Evolutionary conservation across 2,888 invertebrate genomes (phyloP), one percentile per base, ranked within the genome.

Genomic region (Fissipunctia ypsillon): DNA sequence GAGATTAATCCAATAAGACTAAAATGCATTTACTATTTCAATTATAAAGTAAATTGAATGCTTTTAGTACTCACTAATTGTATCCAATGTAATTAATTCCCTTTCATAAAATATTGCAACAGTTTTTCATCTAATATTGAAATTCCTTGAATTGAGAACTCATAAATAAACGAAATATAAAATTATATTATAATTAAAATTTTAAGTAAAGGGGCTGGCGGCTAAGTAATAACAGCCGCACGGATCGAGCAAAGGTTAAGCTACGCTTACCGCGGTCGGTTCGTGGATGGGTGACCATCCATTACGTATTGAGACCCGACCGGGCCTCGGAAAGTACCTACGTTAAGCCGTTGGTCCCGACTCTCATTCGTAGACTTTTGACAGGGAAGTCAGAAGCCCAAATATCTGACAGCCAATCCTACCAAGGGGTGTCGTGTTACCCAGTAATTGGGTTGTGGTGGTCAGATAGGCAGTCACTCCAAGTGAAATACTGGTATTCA

Each of bases 11-110:
- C 28, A 59, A 67, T 74, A 35, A 52, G 28, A 28, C 14, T 28
- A 77, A 43, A 75, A 45, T 60, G 50, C 50, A 45, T 69, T 78
- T 25, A 69, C 3, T 50, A 68, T 31, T 59, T 43, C 41, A 78
- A 59, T 68, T 52, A 45, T 16, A n/a, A 68, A 41, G 48, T 48
- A 45, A 45, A 63, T 76, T 41, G 16, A 41, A 35, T 31, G 45
- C 41, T 48, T 48, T 56, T 4, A 41, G 31, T n/a, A 5, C 9
- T 38, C 3, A 48, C 22, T 74, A 57, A 57, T 57, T 22, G 16
- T 14, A 65, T 35, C 48, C 16, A 25, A 41, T 48, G 10, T n/a
- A 38, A 76, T 76, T n/a, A 38, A 76, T 76, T 31, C 6, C 6
- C 1, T 16, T 35, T 74, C 31, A 19, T 52, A 3, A 19, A 52